phyloP scores from a whole-genome alignment of 2,797 vertebrate genomes.

The Macroramphosus scolopax region DNA sequence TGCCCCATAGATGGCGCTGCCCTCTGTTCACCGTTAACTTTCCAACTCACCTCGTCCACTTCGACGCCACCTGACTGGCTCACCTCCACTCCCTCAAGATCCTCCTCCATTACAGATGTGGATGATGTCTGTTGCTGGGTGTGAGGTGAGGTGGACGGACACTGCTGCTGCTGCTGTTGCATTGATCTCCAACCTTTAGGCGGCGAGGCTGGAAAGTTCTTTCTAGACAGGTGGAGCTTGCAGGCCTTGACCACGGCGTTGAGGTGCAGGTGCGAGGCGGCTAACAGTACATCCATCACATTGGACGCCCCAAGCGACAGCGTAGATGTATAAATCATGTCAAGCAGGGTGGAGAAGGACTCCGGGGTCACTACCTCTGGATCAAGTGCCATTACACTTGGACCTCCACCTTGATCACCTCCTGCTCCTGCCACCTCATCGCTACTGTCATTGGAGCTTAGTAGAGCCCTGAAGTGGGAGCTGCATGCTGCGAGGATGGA shows the following conservation, averaged over 20 bases:
- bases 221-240: conserved; percentile 93
- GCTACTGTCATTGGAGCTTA: conserved; percentile 76
- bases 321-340: conserved; percentile 98
- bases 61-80: conserved; percentile 72
- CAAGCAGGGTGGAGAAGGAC: conserved; percentile 91
- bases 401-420: conserved; percentile 14
- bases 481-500: conserved; percentile 94
- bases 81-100: conserved; percentile 69
- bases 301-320: conserved; percentile 92
- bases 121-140: background rate
- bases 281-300: conserved; percentile 95
- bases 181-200: conserved; percentile 82
- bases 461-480: conserved; percentile 93
- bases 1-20: conserved; percentile 73
- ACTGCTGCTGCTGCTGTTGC: conserved; percentile 85
- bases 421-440: conserved; percentile 31
- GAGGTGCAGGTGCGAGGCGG: conserved; percentile 94
- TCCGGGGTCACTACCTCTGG: conserved; percentile 90
- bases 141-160: background rate
- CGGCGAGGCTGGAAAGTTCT: conserved; percentile 87
- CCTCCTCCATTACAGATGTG: conserved; percentile 80
- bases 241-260: conserved; percentile 96
- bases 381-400: conserved; percentile 65
- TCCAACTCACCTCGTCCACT: conserved; percentile 50
- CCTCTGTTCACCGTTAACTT: conserved; percentile 69